Evolutionary conservation across 2,888 invertebrate species (phyloP).

Genomic region (Drosophila multiciliata): DNA sequence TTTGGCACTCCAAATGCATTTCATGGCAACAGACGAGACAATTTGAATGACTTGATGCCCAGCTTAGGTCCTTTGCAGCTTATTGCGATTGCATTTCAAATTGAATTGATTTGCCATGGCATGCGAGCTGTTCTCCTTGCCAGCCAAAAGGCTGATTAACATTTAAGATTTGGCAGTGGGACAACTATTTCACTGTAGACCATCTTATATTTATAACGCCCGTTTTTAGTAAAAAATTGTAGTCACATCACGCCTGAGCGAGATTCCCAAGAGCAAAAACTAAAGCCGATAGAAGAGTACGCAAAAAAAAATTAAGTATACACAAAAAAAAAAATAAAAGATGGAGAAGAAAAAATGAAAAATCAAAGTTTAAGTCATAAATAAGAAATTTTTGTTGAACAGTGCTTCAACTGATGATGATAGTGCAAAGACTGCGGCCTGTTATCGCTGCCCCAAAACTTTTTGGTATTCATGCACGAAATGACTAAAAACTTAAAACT

Average conservation of each 20-base stretch:
- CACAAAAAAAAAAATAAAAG: constrained; percentile 1
- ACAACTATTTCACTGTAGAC: constrained; percentile 14
- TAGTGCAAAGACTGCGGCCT: constrained; percentile 69
- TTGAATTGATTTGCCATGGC: constrained; percentile 44
- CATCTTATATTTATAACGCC: constrained; percentile 20
- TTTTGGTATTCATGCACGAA: constrained; percentile 78
- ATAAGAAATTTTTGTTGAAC: constrained; percentile 61
- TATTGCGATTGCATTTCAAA: constrained; percentile 41
- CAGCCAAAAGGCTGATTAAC: constrained; percentile 23
- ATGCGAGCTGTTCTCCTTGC: constrained; percentile 37
- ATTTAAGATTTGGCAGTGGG: constrained; percentile 20
- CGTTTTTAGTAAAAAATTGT: constrained; percentile 25
- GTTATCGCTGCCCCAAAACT: constrained; percentile 65
- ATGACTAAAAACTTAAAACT: constrained; percentile 78
- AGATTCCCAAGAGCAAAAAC: constrained; percentile 28
- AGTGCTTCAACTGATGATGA: constrained; percentile 47
- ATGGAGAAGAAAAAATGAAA: constrained; percentile 28
- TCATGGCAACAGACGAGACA: constrained; percentile 9
- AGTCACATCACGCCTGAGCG: constrained; percentile 45
- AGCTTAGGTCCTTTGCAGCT: constrained; percentile 2
- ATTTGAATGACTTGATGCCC: background rate
- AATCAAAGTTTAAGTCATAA: constrained; percentile 75
- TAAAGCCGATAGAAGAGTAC: constrained; percentile 29
- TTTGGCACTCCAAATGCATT: constrained; percentile 13
- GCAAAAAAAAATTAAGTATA: constrained; percentile 1